Evolutionary conservation across 1,140 invertebrate genomes (phyloP).

Genomic region (Plectus sambesii): DNA sequence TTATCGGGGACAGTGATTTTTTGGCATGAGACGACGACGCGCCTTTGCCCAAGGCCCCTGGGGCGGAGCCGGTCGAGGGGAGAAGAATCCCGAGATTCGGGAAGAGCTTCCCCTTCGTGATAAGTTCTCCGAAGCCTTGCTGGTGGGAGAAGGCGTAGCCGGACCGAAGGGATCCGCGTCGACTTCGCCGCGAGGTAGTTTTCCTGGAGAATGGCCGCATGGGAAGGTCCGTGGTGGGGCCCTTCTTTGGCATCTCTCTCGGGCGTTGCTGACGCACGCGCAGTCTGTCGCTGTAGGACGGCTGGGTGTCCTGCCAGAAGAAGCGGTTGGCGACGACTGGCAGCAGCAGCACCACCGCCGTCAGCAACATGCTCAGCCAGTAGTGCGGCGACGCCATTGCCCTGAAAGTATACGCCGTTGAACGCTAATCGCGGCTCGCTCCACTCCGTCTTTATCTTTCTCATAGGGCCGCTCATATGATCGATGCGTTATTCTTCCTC

Average conservation of each 20-base stretch:
- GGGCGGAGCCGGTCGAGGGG: too few relatives aligned
- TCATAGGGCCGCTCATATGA: conserved; percentile 74
- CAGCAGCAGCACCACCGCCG: conserved; percentile 69
- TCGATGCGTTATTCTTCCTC: too few relatives aligned
- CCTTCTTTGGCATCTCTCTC: too few relatives aligned
- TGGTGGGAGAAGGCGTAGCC: conserved; percentile 96
- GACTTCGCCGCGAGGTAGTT: conserved; percentile 66
- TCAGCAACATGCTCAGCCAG: conserved; percentile 84
- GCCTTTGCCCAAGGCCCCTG: too few relatives aligned
- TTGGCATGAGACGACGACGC: too few relatives aligned
- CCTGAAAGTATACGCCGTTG: conserved; percentile 10
- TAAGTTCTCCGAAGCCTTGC: conserved; percentile 91
- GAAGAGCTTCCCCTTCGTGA: conserved; percentile 96
- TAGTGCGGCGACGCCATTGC: conserved; percentile 62
- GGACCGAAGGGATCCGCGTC: conserved; percentile 75
- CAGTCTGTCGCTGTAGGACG: conserved; percentile 79
- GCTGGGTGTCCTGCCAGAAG: conserved; percentile 73
- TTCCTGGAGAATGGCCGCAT: conserved; percentile 58
- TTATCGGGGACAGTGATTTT: too few relatives aligned
- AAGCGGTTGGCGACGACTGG: conserved; percentile 87
- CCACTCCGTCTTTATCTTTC: conserved; percentile 63
- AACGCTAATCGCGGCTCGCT: neutral
- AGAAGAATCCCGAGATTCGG: conserved; percentile 45
- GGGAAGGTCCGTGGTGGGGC: conserved; percentile 46
- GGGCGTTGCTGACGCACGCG: conserved; percentile 61